These are phyloP conservation scores for Aspidoscelis tigris DNA, from an alignment of 2,113 vertebrate genomes.

Conservation along the genomic window DNA sequence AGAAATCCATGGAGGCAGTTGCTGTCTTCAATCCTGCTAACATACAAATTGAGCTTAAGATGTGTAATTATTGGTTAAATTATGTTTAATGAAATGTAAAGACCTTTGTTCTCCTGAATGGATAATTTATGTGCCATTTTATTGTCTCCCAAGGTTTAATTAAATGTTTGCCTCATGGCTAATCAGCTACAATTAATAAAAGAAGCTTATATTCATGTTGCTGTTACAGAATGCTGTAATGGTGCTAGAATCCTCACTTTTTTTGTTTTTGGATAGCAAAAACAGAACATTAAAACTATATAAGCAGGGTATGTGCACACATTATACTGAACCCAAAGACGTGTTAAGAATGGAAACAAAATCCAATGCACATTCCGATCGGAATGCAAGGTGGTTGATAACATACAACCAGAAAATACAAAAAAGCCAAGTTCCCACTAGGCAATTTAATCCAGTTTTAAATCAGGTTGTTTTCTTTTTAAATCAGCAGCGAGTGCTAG, in stretches of 20 bases:
- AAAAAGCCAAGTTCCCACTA: neutral
- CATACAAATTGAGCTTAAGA: conserved; percentile 67
- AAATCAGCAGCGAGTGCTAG: too few species aligned
- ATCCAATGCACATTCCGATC: neutral
- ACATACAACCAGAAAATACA: neutral
- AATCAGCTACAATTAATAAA: conserved; percentile 80
- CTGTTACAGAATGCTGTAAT: conserved; percentile 62
- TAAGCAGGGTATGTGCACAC: neutral
- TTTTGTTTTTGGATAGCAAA: conserved; percentile 31
- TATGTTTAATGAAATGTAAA: conserved; percentile 78
- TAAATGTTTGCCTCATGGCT: conserved; percentile 84
- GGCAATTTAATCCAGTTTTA: too few species aligned
- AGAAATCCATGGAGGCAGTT: conserved; percentile 53
- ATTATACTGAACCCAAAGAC: neutral
- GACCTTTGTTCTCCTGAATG: conserved; percentile 77
- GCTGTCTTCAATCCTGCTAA: conserved; percentile 59
- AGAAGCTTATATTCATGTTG: conserved; percentile 64
- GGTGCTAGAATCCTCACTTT: conserved; percentile 45
- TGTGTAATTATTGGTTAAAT: conserved; percentile 70
- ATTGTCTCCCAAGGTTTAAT: conserved; percentile 82
- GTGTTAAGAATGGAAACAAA: neutral
- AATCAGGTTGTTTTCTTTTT: too few species aligned
- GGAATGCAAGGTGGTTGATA: neutral
- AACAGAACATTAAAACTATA: neutral
- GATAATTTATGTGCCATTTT: conserved; percentile 81